Percentiles rank a stretch among this genome's conserved stretches.
Conservation (phyloP, 2,797 vertebrate genomes). For the Rhinichthys osculus region DNA sequence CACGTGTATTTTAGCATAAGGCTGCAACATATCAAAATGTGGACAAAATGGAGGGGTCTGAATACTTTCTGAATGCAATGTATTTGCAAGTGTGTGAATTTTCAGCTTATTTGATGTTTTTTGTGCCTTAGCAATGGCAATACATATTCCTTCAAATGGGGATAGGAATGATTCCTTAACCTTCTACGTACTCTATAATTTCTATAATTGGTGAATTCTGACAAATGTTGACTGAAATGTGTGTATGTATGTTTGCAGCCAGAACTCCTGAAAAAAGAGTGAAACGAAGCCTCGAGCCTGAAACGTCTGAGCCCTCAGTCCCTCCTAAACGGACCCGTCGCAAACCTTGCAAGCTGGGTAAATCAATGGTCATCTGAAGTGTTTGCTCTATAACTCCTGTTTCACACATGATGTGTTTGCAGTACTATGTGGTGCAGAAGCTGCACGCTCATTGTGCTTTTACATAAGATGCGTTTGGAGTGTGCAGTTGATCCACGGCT, state of each 20-base stretch:
- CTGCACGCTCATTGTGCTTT: neutral
- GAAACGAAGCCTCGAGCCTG: slow-evolving; percentile 57
- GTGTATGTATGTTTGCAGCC: slow-evolving; percentile 46
- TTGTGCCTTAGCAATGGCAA: neutral
- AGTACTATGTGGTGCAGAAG: neutral
- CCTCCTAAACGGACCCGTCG: slow-evolving; percentile 50
- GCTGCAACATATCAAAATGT: neutral
- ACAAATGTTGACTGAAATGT: neutral
- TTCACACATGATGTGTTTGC: neutral
- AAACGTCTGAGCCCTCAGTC: neutral
- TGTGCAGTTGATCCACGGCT: neutral
- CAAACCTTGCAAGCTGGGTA: slow-evolving; percentile 44
- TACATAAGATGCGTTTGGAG: neutral
- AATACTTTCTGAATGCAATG: too few relatives aligned
- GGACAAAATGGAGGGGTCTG: neutral
- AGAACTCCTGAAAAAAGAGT: slow-evolving; percentile 24
- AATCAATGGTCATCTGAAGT: neutral
- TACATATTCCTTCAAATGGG: neutral
- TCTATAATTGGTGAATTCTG: neutral
- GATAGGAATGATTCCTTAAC: neutral
- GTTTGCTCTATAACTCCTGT: neutral
- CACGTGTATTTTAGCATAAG: neutral
- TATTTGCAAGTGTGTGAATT: too few relatives aligned
- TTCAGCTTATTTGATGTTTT: too few relatives aligned
- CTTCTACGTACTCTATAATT: neutral